These are phyloP conservation scores for Ptilorrhoa leucosticta DNA, from an alignment of 2,113 vertebrate genomes.

Conservation along the genomic window DNA sequence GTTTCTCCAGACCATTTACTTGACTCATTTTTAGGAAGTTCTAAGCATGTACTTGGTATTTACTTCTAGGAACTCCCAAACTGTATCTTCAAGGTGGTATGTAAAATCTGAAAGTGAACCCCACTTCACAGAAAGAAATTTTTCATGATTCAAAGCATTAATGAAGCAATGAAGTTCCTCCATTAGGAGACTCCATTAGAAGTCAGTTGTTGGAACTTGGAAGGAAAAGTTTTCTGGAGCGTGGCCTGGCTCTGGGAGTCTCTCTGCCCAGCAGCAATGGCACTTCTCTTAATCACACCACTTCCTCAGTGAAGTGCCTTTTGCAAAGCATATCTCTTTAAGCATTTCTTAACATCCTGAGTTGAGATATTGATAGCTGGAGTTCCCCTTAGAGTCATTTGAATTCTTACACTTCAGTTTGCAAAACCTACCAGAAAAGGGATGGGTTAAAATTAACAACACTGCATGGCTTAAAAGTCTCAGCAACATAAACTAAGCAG, in stretches of 20 bases:
- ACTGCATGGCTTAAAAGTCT: not conserved
- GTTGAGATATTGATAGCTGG: not conserved
- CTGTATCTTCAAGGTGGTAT: not conserved
- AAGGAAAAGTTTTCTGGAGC: not conserved
- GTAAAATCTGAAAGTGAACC: not conserved
- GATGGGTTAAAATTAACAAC: not conserved
- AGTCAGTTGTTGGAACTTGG: not conserved
- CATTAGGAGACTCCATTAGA: not conserved
- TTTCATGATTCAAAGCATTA: not conserved
- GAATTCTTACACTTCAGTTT: not conserved
- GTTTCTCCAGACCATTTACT: not conserved
- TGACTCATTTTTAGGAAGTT: not conserved
- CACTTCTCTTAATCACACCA: not conserved
- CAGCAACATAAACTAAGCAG: not conserved
- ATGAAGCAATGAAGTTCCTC: not conserved
- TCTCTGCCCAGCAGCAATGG: not conserved
- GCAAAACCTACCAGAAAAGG: not conserved
- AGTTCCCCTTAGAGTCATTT: not conserved
- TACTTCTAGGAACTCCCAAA: not conserved
- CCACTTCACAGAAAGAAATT: not conserved
- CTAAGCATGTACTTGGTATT: not conserved
- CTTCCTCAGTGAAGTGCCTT: not conserved
- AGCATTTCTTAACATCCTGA: not conserved
- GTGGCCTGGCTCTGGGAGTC: not conserved
- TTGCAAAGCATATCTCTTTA: not conserved